phyloP scores from a whole-genome alignment of 2,888 invertebrate species.

The Dione vanillae region DNA sequence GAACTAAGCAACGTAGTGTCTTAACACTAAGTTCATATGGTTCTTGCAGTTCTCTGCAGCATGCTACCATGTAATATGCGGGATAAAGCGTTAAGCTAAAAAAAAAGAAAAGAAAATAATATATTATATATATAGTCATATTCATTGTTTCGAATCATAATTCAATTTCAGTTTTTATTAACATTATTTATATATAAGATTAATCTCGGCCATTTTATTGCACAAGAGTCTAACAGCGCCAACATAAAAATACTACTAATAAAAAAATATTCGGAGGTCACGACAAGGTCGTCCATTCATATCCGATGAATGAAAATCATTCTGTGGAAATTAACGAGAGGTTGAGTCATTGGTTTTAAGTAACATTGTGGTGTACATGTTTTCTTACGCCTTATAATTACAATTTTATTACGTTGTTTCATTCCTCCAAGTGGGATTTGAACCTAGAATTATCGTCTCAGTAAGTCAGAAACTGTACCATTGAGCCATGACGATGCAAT shows the following conservation, averaged over 20 bases:
- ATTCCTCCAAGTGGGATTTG: too few relatives aligned
- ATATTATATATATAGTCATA: neutral
- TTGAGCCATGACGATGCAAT: too few relatives aligned
- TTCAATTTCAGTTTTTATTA: neutral
- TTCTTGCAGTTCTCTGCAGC: too few relatives aligned
- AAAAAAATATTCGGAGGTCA: conserved; percentile 20
- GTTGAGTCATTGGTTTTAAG: neutral
- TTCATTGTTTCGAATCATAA: neutral
- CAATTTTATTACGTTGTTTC: too few relatives aligned
- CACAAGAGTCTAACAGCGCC: conserved; percentile 19
- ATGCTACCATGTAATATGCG: too few relatives aligned
- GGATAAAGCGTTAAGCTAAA: too few relatives aligned
- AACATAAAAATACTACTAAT: conserved; percentile 15
- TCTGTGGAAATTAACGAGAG: neutral
- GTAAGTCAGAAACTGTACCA: too few relatives aligned
- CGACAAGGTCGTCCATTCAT: conserved; percentile 29
- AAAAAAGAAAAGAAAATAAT: too few relatives aligned
- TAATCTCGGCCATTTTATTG: conserved; percentile 1
- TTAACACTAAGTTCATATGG: too few relatives aligned
- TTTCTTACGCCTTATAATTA: neutral
- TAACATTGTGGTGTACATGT: neutral
- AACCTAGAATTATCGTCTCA: too few relatives aligned
- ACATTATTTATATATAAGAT: neutral
- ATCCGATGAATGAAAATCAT: conserved; percentile 18
- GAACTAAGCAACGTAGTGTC: too few relatives aligned